phyloP scores from a whole-genome alignment of 2,888 invertebrate genomes.

The Drosophila lutescens region DNA sequence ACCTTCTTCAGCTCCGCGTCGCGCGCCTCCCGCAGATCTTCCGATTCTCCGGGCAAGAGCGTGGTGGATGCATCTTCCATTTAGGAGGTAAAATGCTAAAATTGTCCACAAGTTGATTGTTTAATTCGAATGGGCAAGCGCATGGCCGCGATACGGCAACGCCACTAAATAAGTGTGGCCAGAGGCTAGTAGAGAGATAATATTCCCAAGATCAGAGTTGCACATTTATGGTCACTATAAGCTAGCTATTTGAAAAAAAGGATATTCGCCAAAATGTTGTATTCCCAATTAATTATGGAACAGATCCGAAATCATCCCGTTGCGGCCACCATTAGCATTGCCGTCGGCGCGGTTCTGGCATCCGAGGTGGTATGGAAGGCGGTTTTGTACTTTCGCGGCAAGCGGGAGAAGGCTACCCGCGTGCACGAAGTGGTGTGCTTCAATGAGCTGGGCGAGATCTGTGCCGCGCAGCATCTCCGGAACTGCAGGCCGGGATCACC shows the following conservation, averaged over 20 bases:
- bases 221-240: neutral
- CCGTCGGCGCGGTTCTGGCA: constrained; percentile 33
- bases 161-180: neutral
- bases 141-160: constrained; percentile 5
- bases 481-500: neutral
- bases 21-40: constrained; percentile 66
- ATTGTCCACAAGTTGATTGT: constrained; percentile 1
- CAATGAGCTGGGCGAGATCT: constrained; percentile 53
- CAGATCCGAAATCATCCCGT: constrained; percentile 34
- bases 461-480: constrained; percentile 9
- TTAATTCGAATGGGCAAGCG: constrained; percentile 20
- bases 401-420: neutral
- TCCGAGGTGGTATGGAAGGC: constrained; percentile 35
- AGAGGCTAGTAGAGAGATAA: neutral
- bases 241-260: neutral
- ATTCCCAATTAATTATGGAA: neutral
- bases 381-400: neutral
- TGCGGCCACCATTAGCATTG: constrained; percentile 41
- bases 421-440: constrained; percentile 51
- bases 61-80: constrained; percentile 55
- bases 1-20: constrained; percentile 68
- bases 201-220: neutral
- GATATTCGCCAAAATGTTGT: neutral
- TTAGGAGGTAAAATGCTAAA: neutral
- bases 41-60: constrained; percentile 67